Percentiles rank a stretch among this genome's conserved stretches.
Evolutionary conservation across 2,888 invertebrate genomes (phyloP).

Genomic region (Phrixothrix hirtus): DNA sequence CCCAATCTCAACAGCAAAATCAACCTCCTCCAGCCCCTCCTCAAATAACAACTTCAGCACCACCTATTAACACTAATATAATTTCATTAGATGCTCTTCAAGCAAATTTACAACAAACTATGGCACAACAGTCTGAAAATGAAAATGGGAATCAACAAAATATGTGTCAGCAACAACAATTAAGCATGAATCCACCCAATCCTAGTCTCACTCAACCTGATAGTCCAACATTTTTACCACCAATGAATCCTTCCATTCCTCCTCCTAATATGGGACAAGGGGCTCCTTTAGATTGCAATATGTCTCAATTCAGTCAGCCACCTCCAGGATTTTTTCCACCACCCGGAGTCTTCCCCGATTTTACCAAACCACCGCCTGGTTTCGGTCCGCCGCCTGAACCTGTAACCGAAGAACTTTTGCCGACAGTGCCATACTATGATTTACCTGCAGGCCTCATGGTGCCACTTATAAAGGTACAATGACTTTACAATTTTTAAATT

Average conservation of each 20-base stretch:
- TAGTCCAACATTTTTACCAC: constrained; percentile 38
- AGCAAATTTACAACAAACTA: constrained; percentile 28
- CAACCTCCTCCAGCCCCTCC: constrained; percentile 23
- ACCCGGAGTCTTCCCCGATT: constrained; percentile 70
- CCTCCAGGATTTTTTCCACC: constrained; percentile 62
- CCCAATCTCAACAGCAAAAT: constrained; percentile 52
- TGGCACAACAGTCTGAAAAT: constrained; percentile 18
- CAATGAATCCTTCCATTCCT: constrained; percentile 50
- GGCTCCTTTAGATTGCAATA: constrained; percentile 19
- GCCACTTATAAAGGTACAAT: constrained; percentile 83
- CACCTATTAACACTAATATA: constrained; percentile 35
- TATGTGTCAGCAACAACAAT: constrained; percentile 14
- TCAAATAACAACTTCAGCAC: constrained; percentile 21
- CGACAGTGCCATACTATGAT: constrained; percentile 94
- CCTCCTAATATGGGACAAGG: constrained; percentile 52
- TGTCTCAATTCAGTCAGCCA: constrained; percentile 58
- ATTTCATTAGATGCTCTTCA: constrained; percentile 43
- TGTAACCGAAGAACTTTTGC: constrained; percentile 76
- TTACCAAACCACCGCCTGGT: constrained; percentile 86
- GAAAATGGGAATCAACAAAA: constrained; percentile 37
- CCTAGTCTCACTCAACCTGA: constrained; percentile 38
- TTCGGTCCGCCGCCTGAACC: constrained; percentile 62
- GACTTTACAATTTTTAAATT: constrained; percentile 14
- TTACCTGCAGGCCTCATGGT: constrained; percentile 97
- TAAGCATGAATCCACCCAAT: constrained; percentile 34